A percentile compares a stretch with the other conserved stretches of the same genome.
phyloP scores from a whole-genome alignment of 1,140 invertebrate species.

The Lordiphosa clarofinis region DNA sequence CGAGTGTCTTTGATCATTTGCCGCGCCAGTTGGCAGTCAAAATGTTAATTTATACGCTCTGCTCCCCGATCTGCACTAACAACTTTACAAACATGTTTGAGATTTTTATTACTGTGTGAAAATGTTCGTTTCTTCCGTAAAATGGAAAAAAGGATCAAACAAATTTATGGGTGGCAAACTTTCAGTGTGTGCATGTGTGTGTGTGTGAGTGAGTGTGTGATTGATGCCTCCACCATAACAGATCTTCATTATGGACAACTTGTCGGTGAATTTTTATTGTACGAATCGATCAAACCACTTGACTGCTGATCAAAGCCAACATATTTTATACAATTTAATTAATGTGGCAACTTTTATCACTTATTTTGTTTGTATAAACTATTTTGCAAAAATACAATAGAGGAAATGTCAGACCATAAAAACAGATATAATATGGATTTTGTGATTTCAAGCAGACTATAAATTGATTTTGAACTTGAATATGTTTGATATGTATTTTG shows the following conservation, averaged over 20 bases:
- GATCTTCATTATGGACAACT: slow-evolving; percentile 70
- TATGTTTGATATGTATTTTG: too few relatives aligned
- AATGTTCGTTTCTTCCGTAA: slow-evolving; percentile 66
- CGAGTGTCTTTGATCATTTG: slow-evolving; percentile 71
- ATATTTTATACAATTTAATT: slow-evolving; percentile 67
- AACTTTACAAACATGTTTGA: slow-evolving; percentile 78
- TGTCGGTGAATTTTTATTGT: slow-evolving; percentile 72
- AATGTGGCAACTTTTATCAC: slow-evolving; percentile 27
- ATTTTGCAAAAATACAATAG: not conserved
- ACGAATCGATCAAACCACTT: slow-evolving; percentile 70
- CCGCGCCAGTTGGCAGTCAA: slow-evolving; percentile 77
- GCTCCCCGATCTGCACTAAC: slow-evolving; percentile 60
- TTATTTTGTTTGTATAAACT: not conserved
- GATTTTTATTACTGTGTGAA: slow-evolving; percentile 77
- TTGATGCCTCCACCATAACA: slow-evolving; percentile 49
- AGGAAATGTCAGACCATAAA: too few relatives aligned
- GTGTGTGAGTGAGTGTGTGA: slow-evolving; percentile 41
- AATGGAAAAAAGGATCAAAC: slow-evolving; percentile 65
- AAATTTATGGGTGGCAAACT: slow-evolving; percentile 67
- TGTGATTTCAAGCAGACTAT: too few relatives aligned
- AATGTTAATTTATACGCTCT: slow-evolving; percentile 76
- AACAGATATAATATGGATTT: too few relatives aligned
- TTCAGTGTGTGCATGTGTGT: not conserved
- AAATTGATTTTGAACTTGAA: too few relatives aligned
- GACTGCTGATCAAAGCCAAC: slow-evolving; percentile 66